phyloP scores from a whole-genome alignment of 2,888 invertebrate genomes.

The Hypomecis punctinalis region DNA sequence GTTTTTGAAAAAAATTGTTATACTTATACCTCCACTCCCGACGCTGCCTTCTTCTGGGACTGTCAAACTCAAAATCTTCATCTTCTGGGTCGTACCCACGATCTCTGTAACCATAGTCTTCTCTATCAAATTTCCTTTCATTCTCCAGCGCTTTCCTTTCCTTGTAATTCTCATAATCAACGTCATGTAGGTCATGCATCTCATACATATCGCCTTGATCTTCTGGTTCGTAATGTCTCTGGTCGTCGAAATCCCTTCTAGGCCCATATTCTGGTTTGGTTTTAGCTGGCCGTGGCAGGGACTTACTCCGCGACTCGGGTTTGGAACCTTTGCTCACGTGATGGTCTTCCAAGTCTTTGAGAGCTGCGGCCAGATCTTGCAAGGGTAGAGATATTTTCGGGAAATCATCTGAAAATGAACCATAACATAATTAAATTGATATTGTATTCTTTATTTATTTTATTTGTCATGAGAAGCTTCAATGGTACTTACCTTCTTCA shows the following conservation, averaged over 20 bases:
- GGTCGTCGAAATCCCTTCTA: constrained; percentile 64
- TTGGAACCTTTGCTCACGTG: constrained; percentile 65
- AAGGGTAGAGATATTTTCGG: constrained; percentile 78
- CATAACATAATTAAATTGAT: too few species aligned
- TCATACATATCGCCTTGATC: constrained; percentile 73
- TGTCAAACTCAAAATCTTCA: constrained; percentile 74
- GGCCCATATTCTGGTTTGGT: constrained; percentile 67
- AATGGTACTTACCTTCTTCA: constrained; percentile 55
- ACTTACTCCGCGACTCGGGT: constrained; percentile 69
- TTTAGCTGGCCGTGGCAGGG: constrained; percentile 70
- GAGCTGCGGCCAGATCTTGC: constrained; percentile 76
- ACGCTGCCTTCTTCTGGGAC: constrained; percentile 57
- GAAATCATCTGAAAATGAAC: constrained; percentile 63
- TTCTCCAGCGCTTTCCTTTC: constrained; percentile 75
- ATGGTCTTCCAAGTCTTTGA: constrained; percentile 72
- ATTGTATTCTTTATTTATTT: not conserved
- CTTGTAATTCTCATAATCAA: constrained; percentile 79
- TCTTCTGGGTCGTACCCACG: constrained; percentile 77
- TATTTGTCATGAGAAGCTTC: not conserved
- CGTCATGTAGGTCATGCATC: constrained; percentile 77
- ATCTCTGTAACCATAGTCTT: constrained; percentile 63
- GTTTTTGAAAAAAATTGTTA: too few species aligned
- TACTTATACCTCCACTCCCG: constrained; percentile 55
- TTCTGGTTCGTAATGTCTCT: constrained; percentile 61
- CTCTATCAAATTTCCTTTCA: constrained; percentile 55